These are phyloP conservation scores for Eulacestoma nigropectus DNA, from an alignment of 2,113 vertebrate genomes.

Conservation along the genomic window DNA sequence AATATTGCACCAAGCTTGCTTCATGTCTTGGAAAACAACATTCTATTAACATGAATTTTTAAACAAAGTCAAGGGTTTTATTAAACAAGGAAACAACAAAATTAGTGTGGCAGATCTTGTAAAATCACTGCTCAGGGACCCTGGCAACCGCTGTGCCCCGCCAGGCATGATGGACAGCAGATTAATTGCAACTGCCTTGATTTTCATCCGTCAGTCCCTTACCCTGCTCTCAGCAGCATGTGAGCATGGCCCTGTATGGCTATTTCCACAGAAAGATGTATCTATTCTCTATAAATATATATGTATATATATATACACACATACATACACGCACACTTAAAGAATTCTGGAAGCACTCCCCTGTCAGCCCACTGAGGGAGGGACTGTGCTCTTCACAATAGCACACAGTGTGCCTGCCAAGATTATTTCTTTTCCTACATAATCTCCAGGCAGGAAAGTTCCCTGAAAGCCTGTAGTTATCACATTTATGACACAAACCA, in stretches of 20 bases:
- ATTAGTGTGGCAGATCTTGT: background rate
- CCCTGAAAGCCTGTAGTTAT: background rate
- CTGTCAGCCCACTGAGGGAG: background rate
- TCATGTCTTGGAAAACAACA: background rate
- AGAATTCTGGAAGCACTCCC: background rate
- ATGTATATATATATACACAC: background rate
- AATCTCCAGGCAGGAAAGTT: background rate
- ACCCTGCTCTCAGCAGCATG: background rate
- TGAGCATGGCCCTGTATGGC: background rate
- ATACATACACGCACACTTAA: background rate
- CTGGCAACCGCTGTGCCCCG: background rate
- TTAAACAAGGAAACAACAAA: slow-evolving; percentile 43
- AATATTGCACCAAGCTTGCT: background rate
- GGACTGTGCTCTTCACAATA: background rate
- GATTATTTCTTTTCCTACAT: background rate
- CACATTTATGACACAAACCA: background rate
- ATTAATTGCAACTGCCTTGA: background rate
- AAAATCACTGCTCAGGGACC: background rate
- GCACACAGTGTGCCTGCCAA: background rate
- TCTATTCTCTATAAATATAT: background rate
- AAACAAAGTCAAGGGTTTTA: slow-evolving; percentile 30
- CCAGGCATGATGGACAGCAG: background rate
- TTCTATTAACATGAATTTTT: slow-evolving; percentile 30
- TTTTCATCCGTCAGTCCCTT: background rate
- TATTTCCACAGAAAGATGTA: background rate